phyloP scores from a whole-genome alignment of 2,888 invertebrate genomes.

The Campoplex nolae region DNA sequence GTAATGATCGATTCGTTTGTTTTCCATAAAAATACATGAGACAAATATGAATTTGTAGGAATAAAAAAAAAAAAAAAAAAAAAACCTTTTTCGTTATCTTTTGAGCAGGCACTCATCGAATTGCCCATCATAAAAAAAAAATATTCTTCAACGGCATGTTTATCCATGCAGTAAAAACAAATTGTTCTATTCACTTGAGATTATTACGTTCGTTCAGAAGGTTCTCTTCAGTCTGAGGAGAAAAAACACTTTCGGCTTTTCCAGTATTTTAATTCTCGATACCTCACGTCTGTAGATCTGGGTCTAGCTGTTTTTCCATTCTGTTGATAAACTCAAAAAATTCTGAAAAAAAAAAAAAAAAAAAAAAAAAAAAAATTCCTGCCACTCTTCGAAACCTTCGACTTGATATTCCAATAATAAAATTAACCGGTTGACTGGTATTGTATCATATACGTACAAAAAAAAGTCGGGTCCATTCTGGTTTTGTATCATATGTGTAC shows the following conservation, averaged over 20 bases:
- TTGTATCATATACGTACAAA: too few relatives aligned
- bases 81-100: not conserved
- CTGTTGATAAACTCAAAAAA: too few relatives aligned
- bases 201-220: not conserved
- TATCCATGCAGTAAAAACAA: not conserved
- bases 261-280: too few relatives aligned
- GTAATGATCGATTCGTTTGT: not conserved
- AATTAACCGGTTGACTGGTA: too few relatives aligned
- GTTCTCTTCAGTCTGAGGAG: not conserved
- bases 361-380: too few relatives aligned
- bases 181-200: not conserved
- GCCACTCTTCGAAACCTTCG: too few relatives aligned
- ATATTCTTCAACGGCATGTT: not conserved
- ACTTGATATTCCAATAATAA: too few relatives aligned
- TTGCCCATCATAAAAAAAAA: constrained; percentile 10
- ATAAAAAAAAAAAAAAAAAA: not conserved
- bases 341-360: too few relatives aligned
- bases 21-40: not conserved
- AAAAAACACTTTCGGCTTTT: not conserved
- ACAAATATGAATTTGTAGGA: not conserved
- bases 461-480: too few relatives aligned
- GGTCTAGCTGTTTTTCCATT: too few relatives aligned
- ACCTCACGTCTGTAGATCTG: too few relatives aligned
- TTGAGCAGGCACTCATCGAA: not conserved
- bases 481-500: not conserved